phyloP scores from a whole-genome alignment of 92 coral and sea anemone species.

The Metridium senile region DNA sequence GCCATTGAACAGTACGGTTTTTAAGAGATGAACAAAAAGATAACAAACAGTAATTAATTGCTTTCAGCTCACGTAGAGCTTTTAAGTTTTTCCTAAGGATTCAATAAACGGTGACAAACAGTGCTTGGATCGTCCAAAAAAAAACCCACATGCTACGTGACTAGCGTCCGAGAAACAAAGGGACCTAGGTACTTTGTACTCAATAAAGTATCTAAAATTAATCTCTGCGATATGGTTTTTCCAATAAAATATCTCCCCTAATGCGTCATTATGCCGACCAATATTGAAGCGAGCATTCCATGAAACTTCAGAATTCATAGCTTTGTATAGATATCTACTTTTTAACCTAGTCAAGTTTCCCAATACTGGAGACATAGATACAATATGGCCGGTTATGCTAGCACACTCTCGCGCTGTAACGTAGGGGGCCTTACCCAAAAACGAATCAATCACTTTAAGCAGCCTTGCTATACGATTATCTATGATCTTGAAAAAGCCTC shows the following conservation, averaged over 20 bases:
- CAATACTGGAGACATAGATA: slow-evolving; percentile 55
- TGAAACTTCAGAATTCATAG: slow-evolving; percentile 12
- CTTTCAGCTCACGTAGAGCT: slow-evolving; percentile 32
- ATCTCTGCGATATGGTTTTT: slow-evolving; percentile 15
- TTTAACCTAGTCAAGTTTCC: slow-evolving; percentile 39
- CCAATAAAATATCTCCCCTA: slow-evolving; percentile 27
- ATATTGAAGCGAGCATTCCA: slow-evolving; percentile 24
- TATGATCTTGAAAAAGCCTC: slow-evolving; percentile 12
- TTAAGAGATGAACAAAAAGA: neutral
- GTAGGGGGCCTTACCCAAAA: slow-evolving; percentile 26
- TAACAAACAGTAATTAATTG: slow-evolving; percentile 6
- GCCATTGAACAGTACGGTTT: slow-evolving; percentile 30
- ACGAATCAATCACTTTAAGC: neutral
- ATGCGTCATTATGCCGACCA: slow-evolving; percentile 15
- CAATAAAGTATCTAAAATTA: neutral
- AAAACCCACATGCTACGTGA: slow-evolving; percentile 27
- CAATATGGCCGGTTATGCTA: slow-evolving; percentile 21
- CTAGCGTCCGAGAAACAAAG: slow-evolving; percentile 38
- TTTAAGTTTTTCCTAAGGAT: neutral
- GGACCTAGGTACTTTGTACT: neutral
- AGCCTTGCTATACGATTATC: slow-evolving; percentile 24
- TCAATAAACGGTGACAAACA: slow-evolving; percentile 29
- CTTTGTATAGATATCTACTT: slow-evolving; percentile 32
- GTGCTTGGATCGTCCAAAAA: neutral
- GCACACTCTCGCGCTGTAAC: slow-evolving; percentile 42